phyloP scores from a whole-genome alignment of 2,113 vertebrate genomes.

The Sardina pilchardus region DNA sequence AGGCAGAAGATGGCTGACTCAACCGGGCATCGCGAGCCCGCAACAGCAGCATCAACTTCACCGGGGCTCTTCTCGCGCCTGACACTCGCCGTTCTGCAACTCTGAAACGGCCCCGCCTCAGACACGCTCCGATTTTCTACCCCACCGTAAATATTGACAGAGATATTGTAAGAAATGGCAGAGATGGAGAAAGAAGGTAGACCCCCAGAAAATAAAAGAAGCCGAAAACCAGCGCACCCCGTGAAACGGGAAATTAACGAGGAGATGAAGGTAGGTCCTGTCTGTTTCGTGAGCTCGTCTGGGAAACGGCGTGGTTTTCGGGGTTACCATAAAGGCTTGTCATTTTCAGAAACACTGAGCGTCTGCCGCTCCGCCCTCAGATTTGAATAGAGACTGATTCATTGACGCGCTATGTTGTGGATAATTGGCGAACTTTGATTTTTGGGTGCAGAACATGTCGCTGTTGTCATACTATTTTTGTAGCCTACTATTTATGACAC shows the following conservation, averaged over 20 bases:
- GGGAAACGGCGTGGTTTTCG: constrained; percentile 62
- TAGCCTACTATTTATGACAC: background rate
- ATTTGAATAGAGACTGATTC: constrained; percentile 69
- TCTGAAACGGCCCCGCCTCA: constrained; percentile 71
- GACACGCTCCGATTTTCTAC: constrained; percentile 37
- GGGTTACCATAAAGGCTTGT: constrained; percentile 63
- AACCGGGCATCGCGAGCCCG: constrained; percentile 75
- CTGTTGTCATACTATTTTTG: constrained; percentile 19
- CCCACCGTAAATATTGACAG: constrained; percentile 70
- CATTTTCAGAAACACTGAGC: constrained; percentile 70
- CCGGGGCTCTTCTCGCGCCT: constrained; percentile 67
- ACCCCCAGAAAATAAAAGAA: constrained; percentile 98
- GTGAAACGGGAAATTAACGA: constrained; percentile 98
- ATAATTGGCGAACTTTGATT: constrained; percentile 69
- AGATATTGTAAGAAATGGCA: constrained; percentile 90
- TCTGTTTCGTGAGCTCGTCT: constrained; percentile 57
- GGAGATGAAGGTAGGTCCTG: constrained; percentile 93
- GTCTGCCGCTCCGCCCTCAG: constrained; percentile 71
- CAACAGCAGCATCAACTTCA: constrained; percentile 73
- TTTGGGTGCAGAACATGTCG: constrained; percentile 42
- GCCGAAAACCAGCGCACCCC: constrained; percentile 95
- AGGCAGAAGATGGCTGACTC: constrained; percentile 91
- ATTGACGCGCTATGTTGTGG: constrained; percentile 64
- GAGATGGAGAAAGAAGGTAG: constrained; percentile 99
- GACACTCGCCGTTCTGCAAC: constrained; percentile 73